Base-by-base conservation (phyloP, 2,797 vertebrate species). In the Siniperca scherzeri region DNA sequence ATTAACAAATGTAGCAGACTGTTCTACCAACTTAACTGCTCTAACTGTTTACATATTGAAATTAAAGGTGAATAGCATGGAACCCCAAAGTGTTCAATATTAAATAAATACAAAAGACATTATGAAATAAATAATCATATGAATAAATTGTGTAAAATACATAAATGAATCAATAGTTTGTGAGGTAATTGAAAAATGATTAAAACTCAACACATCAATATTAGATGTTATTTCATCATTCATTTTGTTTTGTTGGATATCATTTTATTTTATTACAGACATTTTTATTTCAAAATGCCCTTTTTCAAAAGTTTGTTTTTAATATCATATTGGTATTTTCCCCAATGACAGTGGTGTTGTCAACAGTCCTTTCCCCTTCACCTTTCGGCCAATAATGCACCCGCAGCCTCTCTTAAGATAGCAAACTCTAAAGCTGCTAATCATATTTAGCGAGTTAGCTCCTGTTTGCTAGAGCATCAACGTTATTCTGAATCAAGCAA, bases 1-100 rank as follows among this genome's bases (percentile, higher is more conserved):
- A 66, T 70, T 69, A 53, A 69, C 53, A 70, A 66, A 74, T 60
- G 61, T 16, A 56, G 56, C 33, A 38, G 40, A 70, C 42, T 46
- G 27, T 61, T 66, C 16, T 4, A 68, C 75, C 53, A 71, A 27
- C 25, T 61, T 27, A 62, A 50, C 52, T 68, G 17, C 42, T 60
- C 16, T 46, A 9, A 64, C 21, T 66, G n/a, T 61, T 42, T 60
- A 42, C 46, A 77, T 22, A 55, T 3, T 48, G 7, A 74, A 72
- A 17, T 46, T 56, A 17, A 61, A 65, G 8, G 25, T 65, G 4
- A 61, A 70, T 10, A 33, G 14, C 38, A 11, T 21, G 11, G n/a
- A 44, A 48, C 57, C 7, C 12, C 13, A 70, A 74, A 66, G 66
- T 21, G 8, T 22, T 74, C 1, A 8, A 64, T 55, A 69, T 8